phyloP scores from a whole-genome alignment of 2,113 vertebrate genomes.

The Rhombomys opimus region DNA sequence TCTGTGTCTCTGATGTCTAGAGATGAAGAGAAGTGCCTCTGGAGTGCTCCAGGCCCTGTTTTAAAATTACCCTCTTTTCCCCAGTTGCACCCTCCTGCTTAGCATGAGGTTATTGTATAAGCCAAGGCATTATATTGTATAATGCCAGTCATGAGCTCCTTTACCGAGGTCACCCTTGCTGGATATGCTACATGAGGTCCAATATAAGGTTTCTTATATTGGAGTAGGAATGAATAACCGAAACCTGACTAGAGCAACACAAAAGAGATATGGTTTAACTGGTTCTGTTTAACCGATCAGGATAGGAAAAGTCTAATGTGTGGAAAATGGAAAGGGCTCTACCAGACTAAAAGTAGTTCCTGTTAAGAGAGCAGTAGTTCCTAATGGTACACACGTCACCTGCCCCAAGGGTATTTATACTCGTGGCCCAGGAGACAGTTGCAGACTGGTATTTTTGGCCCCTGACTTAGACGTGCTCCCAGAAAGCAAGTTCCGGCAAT shows the following conservation, averaged over 20 bases:
- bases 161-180: background rate
- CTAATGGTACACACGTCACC: background rate
- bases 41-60: background rate
- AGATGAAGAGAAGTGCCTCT: background rate
- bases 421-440: background rate
- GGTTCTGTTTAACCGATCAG: background rate
- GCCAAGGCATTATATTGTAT: background rate
- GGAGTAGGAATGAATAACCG: background rate
- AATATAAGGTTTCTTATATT: too few relatives aligned
- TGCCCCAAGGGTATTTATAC: background rate
- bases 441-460: background rate
- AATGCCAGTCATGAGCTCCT: background rate
- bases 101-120: background rate
- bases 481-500: background rate
- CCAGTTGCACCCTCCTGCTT: background rate
- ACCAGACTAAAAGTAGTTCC: background rate
- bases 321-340: background rate
- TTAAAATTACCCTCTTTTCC: background rate
- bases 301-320: background rate
- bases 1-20: background rate
- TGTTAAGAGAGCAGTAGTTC: background rate
- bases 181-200: background rate
- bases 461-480: background rate
- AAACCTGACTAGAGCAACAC: background rate
- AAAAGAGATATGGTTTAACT: background rate